Percentiles rank a stretch among this genome's conserved stretches.
These are phyloP conservation scores for Stratiolaelaps scimitus DNA, from an alignment of 1,140 invertebrate genomes.

Conservation along the genomic window DNA sequence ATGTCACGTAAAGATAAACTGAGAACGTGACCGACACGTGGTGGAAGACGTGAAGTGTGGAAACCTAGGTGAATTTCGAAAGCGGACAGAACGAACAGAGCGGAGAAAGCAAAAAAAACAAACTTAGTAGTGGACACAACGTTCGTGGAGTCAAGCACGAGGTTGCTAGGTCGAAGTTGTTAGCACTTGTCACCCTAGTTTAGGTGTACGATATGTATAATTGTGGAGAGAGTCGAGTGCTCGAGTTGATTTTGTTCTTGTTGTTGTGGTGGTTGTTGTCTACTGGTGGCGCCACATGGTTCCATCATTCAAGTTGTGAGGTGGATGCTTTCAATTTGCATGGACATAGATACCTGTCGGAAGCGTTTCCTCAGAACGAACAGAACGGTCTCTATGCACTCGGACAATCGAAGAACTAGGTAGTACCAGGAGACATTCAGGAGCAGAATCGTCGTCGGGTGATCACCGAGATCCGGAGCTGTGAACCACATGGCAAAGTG, in stretches of 20 bases:
- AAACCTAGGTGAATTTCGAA: too few relatives aligned
- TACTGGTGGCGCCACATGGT: too few relatives aligned
- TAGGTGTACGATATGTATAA: too few relatives aligned
- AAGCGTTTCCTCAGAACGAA: constrained; percentile 23
- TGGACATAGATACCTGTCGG: constrained; percentile 1
- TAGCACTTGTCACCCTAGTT: too few relatives aligned
- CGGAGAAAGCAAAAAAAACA: neutral
- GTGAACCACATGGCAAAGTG: constrained; percentile 23
- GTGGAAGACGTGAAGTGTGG: constrained; percentile 14
- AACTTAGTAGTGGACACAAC: neutral
- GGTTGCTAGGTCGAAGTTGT: too few relatives aligned
- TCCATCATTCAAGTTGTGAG: neutral
- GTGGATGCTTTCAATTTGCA: neutral
- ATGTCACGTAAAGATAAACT: constrained; percentile 34
- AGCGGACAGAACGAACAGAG: constrained; percentile 3
- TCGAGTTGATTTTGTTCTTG: too few relatives aligned
- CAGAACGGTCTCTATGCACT: constrained; percentile 15
- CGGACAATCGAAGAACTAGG: neutral
- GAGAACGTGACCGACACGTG: constrained; percentile 32
- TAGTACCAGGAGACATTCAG: constrained; percentile 26
- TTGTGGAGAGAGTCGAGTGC: too few relatives aligned
- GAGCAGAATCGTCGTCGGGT: constrained; percentile 20
- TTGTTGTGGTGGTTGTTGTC: too few relatives aligned
- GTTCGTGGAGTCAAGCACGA: too few relatives aligned
- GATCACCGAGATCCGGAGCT: constrained; percentile 3